These are phyloP conservation scores for Malurus splendens DNA, from an alignment of 2,797 vertebrate species.

Conservation along the genomic window DNA sequence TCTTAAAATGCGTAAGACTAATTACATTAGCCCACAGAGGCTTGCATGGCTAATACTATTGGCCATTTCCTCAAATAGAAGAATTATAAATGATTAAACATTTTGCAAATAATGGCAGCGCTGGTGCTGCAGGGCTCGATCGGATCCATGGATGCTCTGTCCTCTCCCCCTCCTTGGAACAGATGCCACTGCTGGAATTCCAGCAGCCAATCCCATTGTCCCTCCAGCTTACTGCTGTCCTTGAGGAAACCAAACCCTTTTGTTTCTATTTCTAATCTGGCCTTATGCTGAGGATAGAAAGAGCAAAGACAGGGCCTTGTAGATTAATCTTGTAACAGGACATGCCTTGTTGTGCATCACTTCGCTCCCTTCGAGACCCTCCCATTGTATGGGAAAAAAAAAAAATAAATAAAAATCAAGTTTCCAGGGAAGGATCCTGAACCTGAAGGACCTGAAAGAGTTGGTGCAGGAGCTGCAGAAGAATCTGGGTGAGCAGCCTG, in stretches of 20 bases:
- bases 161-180: not conserved
- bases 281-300: conserved; percentile 15
- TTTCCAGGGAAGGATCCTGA: not conserved
- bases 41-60: conserved; percentile 46
- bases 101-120: not conserved
- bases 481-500: not conserved
- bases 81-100: conserved; percentile 42
- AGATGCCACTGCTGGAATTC: not conserved
- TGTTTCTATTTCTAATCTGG: conserved; percentile 33
- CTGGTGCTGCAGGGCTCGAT: not conserved
- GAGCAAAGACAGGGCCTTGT: conserved; percentile 4
- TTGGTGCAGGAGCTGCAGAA: not conserved
- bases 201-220: not conserved
- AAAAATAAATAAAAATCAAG: fast-evolving
- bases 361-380: not conserved
- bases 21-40: conserved; percentile 56
- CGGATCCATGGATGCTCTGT: not conserved
- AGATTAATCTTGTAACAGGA: conserved; percentile 9
- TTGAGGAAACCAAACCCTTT: not conserved
- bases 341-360: not conserved
- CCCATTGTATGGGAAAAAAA: fast-evolving
- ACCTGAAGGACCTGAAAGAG: not conserved
- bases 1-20: conserved; percentile 46
- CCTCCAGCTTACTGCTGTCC: not conserved
- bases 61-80: conserved; percentile 48